Base-by-base conservation (phyloP, 2,888 invertebrate species). In the Erannis defoliaria region DNA sequence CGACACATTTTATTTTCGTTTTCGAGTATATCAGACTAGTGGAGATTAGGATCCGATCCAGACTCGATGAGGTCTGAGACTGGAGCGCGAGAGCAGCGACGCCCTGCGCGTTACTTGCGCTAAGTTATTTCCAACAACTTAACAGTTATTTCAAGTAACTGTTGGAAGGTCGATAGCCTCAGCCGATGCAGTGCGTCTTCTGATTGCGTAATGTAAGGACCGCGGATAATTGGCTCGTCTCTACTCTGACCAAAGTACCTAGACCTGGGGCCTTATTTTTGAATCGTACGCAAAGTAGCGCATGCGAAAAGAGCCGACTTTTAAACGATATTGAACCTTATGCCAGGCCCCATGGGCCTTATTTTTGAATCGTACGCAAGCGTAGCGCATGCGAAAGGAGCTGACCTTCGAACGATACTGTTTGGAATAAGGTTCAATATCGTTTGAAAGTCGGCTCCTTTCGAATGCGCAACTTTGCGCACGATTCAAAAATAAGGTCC, bases 91-190 rank as follows among this genome's bases (percentile, higher is more conserved):
- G 40, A 45, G 42, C 46, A 29, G 46, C 55, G 55, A 57, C 75
- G 82, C 87, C 85, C 85, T 83, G 84, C 78, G 79, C 53, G 61
- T 53, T 53, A 49, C 82, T 81, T 79, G 81, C 80, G 78, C 77
- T 73, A 82, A 89, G 89, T 88, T 92, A 89, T 90, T 92, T 89
- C 85, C 91, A 89, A 83, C 88, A 86, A 88, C 85, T 85, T 87
- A 93, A 93, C 93, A 89, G 90, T 88, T 88, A 88, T 85, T 86
- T 86, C 88, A 88, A 90, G 92, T 90, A 89, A 88, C 86, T 77
- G 86, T 82, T 81, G 87, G 82, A 87, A 91, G 88, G 88, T 94
- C 91, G 88, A 93, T 91, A 93, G 87, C 93, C 93, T 87, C 85
- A 66, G 81, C 77, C 78, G 78, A 78, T 85, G 84, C 86, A 87